These are phyloP conservation scores for Epirrhoe tristata DNA, from an alignment of 2,888 invertebrate species.

Conservation along the genomic window DNA sequence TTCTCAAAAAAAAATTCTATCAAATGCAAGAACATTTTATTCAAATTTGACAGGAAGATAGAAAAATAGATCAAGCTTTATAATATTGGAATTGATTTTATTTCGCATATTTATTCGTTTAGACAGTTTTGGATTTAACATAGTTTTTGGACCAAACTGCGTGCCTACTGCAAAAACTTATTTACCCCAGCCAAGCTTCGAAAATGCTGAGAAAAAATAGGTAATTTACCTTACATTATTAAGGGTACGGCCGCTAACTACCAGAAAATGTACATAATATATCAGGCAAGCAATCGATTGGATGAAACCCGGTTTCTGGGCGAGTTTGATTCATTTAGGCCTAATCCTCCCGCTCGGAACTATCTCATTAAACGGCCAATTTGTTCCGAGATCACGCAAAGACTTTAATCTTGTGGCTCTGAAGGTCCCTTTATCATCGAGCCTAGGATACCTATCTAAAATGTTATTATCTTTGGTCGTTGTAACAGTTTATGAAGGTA, in stretches of 20 bases:
- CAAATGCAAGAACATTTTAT: too few species aligned
- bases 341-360: slow-evolving; percentile 70
- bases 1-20: too few species aligned
- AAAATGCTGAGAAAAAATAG: slow-evolving; percentile 29
- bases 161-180: background rate
- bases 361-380: slow-evolving; percentile 80
- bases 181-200: background rate
- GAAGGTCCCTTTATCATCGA: slow-evolving; percentile 36
- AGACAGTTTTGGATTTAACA: too few species aligned
- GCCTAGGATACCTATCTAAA: slow-evolving; percentile 13
- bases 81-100: too few species aligned
- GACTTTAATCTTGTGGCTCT: slow-evolving; percentile 72
- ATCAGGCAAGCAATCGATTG: slow-evolving; percentile 63
- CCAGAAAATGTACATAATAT: slow-evolving; percentile 47
- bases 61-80: too few species aligned
- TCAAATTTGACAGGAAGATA: too few species aligned
- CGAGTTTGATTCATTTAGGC: slow-evolving; percentile 75
- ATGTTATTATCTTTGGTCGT: slow-evolving; percentile 9
- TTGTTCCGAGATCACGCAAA: slow-evolving; percentile 72
- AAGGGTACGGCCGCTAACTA: slow-evolving; percentile 45
- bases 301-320: slow-evolving; percentile 49
- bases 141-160: too few species aligned
- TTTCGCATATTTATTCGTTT: too few species aligned
- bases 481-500: slow-evolving; percentile 17
- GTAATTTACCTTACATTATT: slow-evolving; percentile 44